Base-by-base conservation (phyloP, 2,888 invertebrate genomes). In the Athripsodes cinereus region DNA sequence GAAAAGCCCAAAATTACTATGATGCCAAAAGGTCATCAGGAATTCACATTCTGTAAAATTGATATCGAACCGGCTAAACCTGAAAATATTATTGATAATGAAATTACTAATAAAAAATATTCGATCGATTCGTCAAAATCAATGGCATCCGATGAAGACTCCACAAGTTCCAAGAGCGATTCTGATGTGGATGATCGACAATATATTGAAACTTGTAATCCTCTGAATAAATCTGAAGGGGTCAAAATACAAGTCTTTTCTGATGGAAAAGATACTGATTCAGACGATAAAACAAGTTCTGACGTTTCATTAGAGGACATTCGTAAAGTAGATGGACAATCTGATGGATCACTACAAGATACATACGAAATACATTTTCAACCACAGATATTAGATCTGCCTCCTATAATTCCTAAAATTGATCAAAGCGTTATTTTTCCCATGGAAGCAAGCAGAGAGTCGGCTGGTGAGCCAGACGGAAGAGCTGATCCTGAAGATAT, bases 391-490 rank as follows among this genome's bases (percentile, higher is more conserved):
- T 50, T 77, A 63, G 78, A 79, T 66, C 71, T 79, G 74, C 78
- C 79, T 52, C 64, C 73, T 19, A 78, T 79, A 63, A 68, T 78
- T 62, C 74, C 78, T 8, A 78, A 78, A 68, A 71, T 72, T 61
- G 65, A 71, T 46, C 76, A 76, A 64, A 69, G 69, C 60, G 48
- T 49, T 10, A 68, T 78, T 53, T 79, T 79, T 68, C 77, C 79
- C 11, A 74, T 75, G n/a, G 79, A 80, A 68, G 83, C 84, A 52
- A 89, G 87, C 69, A 79, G 91, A 22, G 91, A 92, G 68, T 74
- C 87, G 64, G 91, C 90, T 8, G 92, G 91, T 8, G 91, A 90
- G 67, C 92, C 92, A 1, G 92, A 92, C 67, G 91, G 92, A n/a
- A 83, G 88, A 66, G 90, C 91, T 13, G 91, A 91, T 72, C 88